Base-by-base conservation (phyloP, 2,113 vertebrate genomes). In the Phrynosoma blainvillii region DNA sequence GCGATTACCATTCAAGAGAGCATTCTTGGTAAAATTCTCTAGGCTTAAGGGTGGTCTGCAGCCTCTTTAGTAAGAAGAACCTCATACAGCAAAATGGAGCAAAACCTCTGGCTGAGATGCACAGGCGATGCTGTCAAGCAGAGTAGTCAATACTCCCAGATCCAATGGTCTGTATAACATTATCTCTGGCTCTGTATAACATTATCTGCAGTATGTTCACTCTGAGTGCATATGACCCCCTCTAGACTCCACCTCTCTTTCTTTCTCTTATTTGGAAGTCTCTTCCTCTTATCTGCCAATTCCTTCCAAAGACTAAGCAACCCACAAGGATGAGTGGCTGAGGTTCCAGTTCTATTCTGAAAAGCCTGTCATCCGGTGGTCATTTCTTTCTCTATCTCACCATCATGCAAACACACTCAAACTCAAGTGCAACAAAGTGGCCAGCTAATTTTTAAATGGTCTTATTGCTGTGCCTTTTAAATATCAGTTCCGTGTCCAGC, bases 351-450 rank as follows among this genome's bases (percentile, higher is more conserved):
- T 32, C 82, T 30, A 23, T 73, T 73, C 75, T 79, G 74, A 68
- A 79, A 79, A 30, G 27, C 75, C 40, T 78, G 75, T 79, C 76
- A 70, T 86, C 76, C 79, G 62, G 18, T 79, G 75, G 76, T 68
- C 75, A 78, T 65, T 65, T 62, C 52, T 32, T 5, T 80, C 52
- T 80, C 7, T 70, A 8, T 70, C 23, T 70, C 65, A 21, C 20
- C 47, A 47, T 47, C 47, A 47, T 47, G 47, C 47, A 47, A 47
- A 20, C 65, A 66, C 18, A 25, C 20, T 76, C 74, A 77, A n/a
- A 74, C 9, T 20, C 47, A 47, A 5, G 65, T 36, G 5, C 56
- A 36, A 27, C 18, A 36, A n/a, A 7, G 14, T 36, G 56, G 78
- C 78, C 52, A 65, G 65, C 56, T 62, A 62, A 62, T 62, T 82